These are phyloP conservation scores for Vesta saturnalis DNA, from an alignment of 2,888 invertebrate genomes.

Conservation along the genomic window DNA sequence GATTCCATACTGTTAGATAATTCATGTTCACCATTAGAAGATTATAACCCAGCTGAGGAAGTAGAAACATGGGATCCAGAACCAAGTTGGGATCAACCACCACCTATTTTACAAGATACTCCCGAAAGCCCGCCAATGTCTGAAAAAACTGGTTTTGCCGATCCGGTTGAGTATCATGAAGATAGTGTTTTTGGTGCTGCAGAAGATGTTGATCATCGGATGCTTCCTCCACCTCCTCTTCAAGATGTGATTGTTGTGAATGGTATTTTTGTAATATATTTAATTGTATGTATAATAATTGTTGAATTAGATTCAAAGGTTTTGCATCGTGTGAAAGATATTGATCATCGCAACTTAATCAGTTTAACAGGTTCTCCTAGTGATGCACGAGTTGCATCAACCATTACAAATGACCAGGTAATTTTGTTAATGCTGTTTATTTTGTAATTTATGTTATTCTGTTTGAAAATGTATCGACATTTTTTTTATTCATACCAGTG, in stretches of 20 bases:
- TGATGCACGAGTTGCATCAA: slow-evolving; percentile 42
- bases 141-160: slow-evolving; percentile 69
- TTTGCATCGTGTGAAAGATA: slow-evolving; percentile 66
- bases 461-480: too few species aligned
- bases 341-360: slow-evolving; percentile 86
- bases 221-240: slow-evolving; percentile 60
- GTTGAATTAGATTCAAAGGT: slow-evolving; percentile 30
- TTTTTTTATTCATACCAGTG: too few species aligned
- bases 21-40: slow-evolving; percentile 52
- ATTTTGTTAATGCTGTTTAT: slow-evolving; percentile 18
- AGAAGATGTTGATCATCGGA: slow-evolving; percentile 69
- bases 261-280: slow-evolving; percentile 6
- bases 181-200: slow-evolving; percentile 53
- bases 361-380: slow-evolving; percentile 80
- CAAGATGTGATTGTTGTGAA: neutral
- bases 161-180: slow-evolving; percentile 72
- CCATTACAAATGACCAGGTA: slow-evolving; percentile 58
- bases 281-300: slow-evolving; percentile 6
- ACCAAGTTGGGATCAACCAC: slow-evolving; percentile 57
- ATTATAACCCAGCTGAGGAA: slow-evolving; percentile 62
- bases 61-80: slow-evolving; percentile 62
- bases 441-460: neutral
- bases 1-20: slow-evolving; percentile 26
- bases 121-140: slow-evolving; percentile 75
- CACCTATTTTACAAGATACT: slow-evolving; percentile 62